Base-by-base conservation (phyloP, 2,797 vertebrate species). In the Urocyon cinereoargenteus region DNA sequence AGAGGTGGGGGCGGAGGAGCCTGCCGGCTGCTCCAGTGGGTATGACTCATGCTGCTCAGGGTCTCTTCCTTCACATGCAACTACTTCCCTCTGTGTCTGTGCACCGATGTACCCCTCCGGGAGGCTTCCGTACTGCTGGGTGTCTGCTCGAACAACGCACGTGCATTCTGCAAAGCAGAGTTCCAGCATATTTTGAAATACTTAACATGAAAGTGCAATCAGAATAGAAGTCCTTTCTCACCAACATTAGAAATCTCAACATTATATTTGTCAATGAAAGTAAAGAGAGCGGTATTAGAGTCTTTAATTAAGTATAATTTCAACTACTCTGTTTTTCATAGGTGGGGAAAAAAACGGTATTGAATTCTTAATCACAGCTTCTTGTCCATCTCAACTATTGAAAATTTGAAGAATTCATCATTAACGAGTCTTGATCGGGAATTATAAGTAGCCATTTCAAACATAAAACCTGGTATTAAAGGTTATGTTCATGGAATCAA, bases 301-400 rank as follows among this genome's bases (percentile, higher is more conserved):
- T 90, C 61, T 88, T 92, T 53, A 92, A n/a, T 14, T 89, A 45
- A 45, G 40, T 45, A n/a, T 51, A 91, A 92, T 83, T 66, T 94
- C 53, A 90, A 64, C 72, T 64, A 62, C n/a, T 34, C 31, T 19
- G 88, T 75, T 92, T 90, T 70, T 55, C 28, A 89, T 85, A 78
- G 18, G 28, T 24, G 81, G n/a, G 70, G 40, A 8, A 55, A 91
- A 90, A 95, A 93, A 87, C 14, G 36, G 61, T 66, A 77, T 82
- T 86, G 53, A 34, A 81, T 70, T 83, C 81, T 90, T 62, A 57
- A 49, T 83, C 83, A 88, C 5, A 78, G 40, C 24, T 79, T 91
- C 78, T 86, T 86, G 21, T n/a, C 70, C 64, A 88, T 53, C 34
- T 62, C 3, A 26, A 68, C 62, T 88, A 51, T 28, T 59, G 82